Base-by-base conservation (phyloP, 1,140 invertebrate species). In the Trichoplusia ni region DNA sequence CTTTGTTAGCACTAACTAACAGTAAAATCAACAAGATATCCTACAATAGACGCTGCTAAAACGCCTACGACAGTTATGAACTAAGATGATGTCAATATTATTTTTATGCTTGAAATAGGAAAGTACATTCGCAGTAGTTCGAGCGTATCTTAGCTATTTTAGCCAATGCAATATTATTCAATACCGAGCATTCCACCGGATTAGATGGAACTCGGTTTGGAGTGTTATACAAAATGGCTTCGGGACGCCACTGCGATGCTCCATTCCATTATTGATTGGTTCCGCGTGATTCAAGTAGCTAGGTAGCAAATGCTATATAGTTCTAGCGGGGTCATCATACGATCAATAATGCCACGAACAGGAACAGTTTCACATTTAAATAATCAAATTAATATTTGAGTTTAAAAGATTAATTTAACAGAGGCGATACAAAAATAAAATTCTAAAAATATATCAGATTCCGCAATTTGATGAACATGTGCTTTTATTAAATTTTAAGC, bases 401-500 rank as follows among this genome's bases (percentile, higher is more conserved):
- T 37, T 9, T 37, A 16, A 6, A 14, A n/a, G 35, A 67, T 54
- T 19, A 9, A 1, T 40, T 21, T n/a, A 9, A 21, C n/a, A 9
- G 16, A n/a, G 5, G 23, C 23, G n/a, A 4, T 29, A n/a, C 31
- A 23, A 38, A 29, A 9, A 21, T 42, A 58, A 44, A 14, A 19
- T 11, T 4, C 13, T 3, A 4, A 51, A 66, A 59, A 62, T 53
- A 59, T 60, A 46, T 35, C 62, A 58, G 27, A 71, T 64, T 68
- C 31, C 35, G 29, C 16, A 47, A 68, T 74, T 60, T 71, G 64
- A 35, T 38, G 31, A 64, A 77, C 87, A 90, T 90, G 87, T 90
- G 87, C 82, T 89, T 83, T 79, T 44, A 38, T 60, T 73, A 67
- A 64, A 71, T 66, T 40, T 72, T 71, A 79, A 79, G 80, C 83